phyloP scores from a whole-genome alignment of 2,797 vertebrate species.

The Hyperoplus immaculatus region DNA sequence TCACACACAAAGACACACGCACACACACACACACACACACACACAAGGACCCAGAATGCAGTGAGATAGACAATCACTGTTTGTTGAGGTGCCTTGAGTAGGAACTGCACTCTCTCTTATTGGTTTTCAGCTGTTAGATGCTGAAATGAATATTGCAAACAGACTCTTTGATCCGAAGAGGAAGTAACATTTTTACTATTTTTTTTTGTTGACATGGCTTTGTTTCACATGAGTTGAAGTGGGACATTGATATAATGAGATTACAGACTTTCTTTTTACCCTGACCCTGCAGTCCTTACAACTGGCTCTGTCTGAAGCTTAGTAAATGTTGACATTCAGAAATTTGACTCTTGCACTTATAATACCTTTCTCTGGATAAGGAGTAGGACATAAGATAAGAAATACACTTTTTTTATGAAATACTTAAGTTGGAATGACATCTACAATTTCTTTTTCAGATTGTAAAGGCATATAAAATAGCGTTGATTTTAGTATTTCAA shows the following conservation, averaged over 20 bases:
- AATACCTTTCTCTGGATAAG: constrained; percentile 17
- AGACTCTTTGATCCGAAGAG: constrained; percentile 40
- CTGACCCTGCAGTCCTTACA: constrained; percentile 6
- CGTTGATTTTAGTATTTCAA: not conserved
- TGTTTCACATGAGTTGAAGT: constrained; percentile 43
- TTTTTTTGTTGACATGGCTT: constrained; percentile 23
- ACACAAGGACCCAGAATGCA: not conserved
- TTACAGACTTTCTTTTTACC: constrained; percentile 39
- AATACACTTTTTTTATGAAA: not conserved
- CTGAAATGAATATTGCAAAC: constrained; percentile 56
- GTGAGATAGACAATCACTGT: constrained; percentile 41
- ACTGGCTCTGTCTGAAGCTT: constrained; percentile 28
- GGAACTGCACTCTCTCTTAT: constrained; percentile 14
- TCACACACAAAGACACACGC: not conserved
- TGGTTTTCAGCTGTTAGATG: constrained; percentile 38
- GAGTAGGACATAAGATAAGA: constrained; percentile 18
- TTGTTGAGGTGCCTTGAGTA: constrained; percentile 34
- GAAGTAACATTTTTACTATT: constrained; percentile 10
- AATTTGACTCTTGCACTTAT: constrained; percentile 18
- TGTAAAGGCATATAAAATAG: not conserved
- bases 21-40: not conserved
- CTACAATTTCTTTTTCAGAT: not conserved
- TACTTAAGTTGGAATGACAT: constrained; percentile 15
- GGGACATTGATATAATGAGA: constrained; percentile 52
- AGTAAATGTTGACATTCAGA: constrained; percentile 25